Evolutionary conservation across 2,797 vertebrate genomes (phyloP).

Genomic region (Bucorvus abyssinicus): DNA sequence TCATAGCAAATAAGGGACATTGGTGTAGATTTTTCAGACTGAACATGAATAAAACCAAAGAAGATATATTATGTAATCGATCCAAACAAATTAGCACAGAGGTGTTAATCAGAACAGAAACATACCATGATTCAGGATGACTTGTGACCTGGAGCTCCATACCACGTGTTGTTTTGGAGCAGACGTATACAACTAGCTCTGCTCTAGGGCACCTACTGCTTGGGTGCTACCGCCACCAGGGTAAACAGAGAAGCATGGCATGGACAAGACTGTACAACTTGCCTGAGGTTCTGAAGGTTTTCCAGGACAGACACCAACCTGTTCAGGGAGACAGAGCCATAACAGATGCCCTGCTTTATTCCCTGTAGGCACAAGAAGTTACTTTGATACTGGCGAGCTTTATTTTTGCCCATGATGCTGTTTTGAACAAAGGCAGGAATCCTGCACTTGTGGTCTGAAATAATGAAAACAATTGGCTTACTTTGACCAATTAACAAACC

Average conservation of each 20-base stretch:
- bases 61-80: too few relatives aligned
- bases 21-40: not conserved
- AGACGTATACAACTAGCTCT: not conserved
- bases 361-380: not conserved
- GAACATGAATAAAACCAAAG: not conserved
- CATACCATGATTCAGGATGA: too few relatives aligned
- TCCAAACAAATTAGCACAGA: too few relatives aligned
- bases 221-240: not conserved
- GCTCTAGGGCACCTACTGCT: not conserved
- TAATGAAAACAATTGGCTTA: not conserved
- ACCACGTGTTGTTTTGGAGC: fast-evolving
- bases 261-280: not conserved
- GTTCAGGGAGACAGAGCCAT: fast-evolving
- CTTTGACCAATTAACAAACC: not conserved
- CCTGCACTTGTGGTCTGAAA: not conserved
- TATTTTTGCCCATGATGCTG: not conserved
- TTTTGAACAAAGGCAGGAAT: conserved; percentile 42
- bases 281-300: not conserved
- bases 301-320: not conserved
- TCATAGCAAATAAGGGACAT: not conserved
- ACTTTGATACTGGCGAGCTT: not conserved
- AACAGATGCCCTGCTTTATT: not conserved
- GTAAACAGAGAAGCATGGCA: not conserved
- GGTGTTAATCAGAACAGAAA: too few relatives aligned
- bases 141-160: not conserved